Evolutionary conservation across 2,113 vertebrate species (phyloP), one percentile per base, ranked within the genome.

Genomic region (Chaenocephalus aceratus): DNA sequence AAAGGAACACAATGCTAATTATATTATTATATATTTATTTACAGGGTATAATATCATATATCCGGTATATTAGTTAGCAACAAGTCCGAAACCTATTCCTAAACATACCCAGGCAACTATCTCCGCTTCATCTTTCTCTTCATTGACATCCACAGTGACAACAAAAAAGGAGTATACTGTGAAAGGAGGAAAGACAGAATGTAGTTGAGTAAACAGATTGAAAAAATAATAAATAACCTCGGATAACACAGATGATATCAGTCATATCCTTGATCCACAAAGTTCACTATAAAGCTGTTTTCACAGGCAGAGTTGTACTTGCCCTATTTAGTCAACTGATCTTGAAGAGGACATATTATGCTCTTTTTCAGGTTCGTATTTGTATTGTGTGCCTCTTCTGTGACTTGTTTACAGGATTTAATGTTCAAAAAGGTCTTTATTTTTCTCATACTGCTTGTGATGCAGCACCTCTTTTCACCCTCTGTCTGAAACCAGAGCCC

Each of bases 51-150:
- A n/a, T 12, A 12, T 51, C 18, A 70, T 26, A 36, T 10, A 67
- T 45, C 1, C 14, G 3, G 0, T 58, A 68, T 49, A 49, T 62
- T 14, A 66, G 56, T 8, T 11, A 21, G 5, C 26, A 58, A 56
- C 10, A 53, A 51, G 6, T 48, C 11, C 13, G 16, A 18, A 26
- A 49, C 2, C 16, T 21, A n/a, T 52, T 64, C 53, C 0, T 5
- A n/a, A 14, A 84, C 90, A 9, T 88, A 94, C 93, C 93, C 85
- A 92, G 48, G 3, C 36, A 3, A 0, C 13, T 60, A 94, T 85
- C 18, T 90, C 62, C 6, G 83, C 53, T 83, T 89, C 73, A 49
- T 74, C 51, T 34, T 63, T 83, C 12, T 36, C 7, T 66, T 52
- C 89, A 34, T 1, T 79, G 46, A 77, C 56, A 23, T 83, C 6